Conservation (phyloP, 1,140 invertebrate genomes). For the Eriocheir sinensis region DNA sequence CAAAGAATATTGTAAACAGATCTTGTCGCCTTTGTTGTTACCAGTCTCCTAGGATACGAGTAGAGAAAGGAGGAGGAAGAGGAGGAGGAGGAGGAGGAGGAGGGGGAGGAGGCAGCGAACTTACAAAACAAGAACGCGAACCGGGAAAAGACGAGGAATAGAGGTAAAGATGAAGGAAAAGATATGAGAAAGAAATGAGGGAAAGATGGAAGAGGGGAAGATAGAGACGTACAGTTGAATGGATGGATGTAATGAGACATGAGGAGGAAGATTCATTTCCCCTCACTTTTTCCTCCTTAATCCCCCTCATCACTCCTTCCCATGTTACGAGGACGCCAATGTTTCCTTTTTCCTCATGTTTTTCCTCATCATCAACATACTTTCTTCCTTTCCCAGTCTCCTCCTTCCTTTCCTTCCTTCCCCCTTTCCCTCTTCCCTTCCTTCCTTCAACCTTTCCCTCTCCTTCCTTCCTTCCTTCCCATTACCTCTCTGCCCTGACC, state of each 20-base stretch:
- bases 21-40: no score
- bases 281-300: background rate
- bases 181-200: background rate
- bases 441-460: background rate
- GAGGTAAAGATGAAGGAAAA: background rate
- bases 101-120: background rate
- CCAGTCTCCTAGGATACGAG: no score
- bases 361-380: no score
- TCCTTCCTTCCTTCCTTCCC: background rate
- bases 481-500: background rate
- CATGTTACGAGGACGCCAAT: no score
- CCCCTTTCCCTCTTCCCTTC: background rate
- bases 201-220: constrained; percentile 6
- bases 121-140: no score
- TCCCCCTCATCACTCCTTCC: background rate
- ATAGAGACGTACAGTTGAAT: background rate
- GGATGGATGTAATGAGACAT: background rate
- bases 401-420: background rate
- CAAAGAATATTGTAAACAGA: no score
- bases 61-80: no score
- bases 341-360: no score
- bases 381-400: no score
- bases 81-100: no score
- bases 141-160: no score
- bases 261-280: background rate